Conservation (phyloP, 2,888 invertebrate genomes). For the Zaprionus obscuricornis region DNA sequence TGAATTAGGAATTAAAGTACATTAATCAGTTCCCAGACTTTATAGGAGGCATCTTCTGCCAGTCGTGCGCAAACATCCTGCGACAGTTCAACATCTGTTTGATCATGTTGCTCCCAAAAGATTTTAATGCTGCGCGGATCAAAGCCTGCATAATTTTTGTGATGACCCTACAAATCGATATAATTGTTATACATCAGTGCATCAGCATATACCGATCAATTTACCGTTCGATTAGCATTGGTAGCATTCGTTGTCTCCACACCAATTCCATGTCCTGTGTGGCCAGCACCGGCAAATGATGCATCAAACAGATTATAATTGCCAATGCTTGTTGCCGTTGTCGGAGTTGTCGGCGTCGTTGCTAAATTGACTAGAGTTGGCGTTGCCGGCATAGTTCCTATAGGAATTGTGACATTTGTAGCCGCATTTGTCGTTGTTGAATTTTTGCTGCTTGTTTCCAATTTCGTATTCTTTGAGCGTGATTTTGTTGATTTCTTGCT, state of each 20-base stretch:
- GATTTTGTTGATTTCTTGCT: conserved; percentile 81
- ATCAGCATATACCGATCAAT: background rate
- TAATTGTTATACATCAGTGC: background rate
- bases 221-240: too few species aligned
- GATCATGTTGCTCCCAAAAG: conserved; percentile 83
- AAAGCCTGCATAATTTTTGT: conserved; percentile 80
- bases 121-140: conserved; percentile 81
- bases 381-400: conserved; percentile 49
- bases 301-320: conserved; percentile 71
- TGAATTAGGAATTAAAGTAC: conserved; percentile 53
- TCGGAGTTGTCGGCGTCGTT: conserved; percentile 77
- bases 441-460: conserved; percentile 50
- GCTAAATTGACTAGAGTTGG: conserved; percentile 55
- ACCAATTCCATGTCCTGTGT: conserved; percentile 32
- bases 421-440: conserved; percentile 15
- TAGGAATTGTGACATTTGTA: conserved; percentile 28
- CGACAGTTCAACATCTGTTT: conserved; percentile 81
- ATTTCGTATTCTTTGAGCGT: conserved; percentile 74
- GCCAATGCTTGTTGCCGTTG: conserved; percentile 43
- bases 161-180: conserved; percentile 59
- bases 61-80: conserved; percentile 80
- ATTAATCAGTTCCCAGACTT: conserved; percentile 82
- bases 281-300: conserved; percentile 51
- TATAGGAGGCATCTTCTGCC: conserved; percentile 83
- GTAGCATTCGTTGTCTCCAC: conserved; percentile 48